phyloP scores from a whole-genome alignment of 2,888 invertebrate genomes.

The Torymus aiolomorphi region DNA sequence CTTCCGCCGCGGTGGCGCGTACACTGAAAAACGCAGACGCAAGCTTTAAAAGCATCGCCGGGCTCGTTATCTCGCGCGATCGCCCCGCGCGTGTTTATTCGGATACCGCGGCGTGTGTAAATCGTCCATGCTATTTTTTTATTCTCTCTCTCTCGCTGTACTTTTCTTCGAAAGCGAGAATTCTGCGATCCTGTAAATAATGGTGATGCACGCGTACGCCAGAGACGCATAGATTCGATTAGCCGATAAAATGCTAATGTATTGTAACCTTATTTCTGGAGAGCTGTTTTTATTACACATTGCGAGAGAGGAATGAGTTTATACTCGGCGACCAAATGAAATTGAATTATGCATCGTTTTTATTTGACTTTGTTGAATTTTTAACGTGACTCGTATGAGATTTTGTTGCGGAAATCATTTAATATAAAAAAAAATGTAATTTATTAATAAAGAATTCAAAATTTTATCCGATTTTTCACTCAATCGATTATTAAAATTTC shows the following conservation, averaged over 20 bases:
- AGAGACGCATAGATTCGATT: slow-evolving; percentile 24
- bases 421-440: no score
- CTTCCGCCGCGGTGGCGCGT: background rate
- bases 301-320: background rate
- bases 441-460: no score
- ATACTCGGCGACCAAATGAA: no score
- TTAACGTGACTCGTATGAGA: no score
- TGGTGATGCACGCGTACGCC: background rate
- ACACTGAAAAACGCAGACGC: background rate
- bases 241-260: slow-evolving; percentile 35
- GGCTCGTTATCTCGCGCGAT: background rate
- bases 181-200: slow-evolving; percentile 23
- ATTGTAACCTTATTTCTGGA: slow-evolving; percentile 39
- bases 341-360: no score
- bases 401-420: no score
- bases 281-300: slow-evolving; percentile 1
- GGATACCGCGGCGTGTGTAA: background rate
- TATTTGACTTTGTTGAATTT: no score
- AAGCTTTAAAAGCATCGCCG: no score
- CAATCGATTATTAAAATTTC: no score
- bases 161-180: no score
- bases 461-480: no score
- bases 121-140: background rate
- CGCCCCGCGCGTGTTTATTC: background rate
- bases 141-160: background rate